phyloP scores from a whole-genome alignment of 2,888 invertebrate genomes.

The Caenorhabditis zanzibari region DNA sequence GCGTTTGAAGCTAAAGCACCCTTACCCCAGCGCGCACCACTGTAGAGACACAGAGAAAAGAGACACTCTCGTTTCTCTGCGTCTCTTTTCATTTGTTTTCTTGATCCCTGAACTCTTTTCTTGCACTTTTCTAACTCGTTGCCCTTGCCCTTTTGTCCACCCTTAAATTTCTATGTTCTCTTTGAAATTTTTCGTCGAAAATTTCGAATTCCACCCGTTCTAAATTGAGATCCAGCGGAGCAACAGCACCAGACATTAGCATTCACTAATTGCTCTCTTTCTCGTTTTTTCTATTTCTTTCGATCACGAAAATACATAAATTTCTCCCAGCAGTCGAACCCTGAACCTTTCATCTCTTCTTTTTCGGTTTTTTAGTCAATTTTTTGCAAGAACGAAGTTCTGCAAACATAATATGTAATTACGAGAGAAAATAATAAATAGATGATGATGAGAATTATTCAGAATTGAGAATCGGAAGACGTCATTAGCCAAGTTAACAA shows the following conservation, averaged over 20 bases:
- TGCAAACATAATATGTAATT: slow-evolving; percentile 16
- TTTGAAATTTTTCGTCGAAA: background rate
- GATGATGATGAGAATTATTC: slow-evolving; percentile 3
- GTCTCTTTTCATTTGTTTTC: too few relatives aligned
- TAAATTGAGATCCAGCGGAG: slow-evolving; percentile 31
- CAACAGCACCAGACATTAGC: slow-evolving; percentile 28
- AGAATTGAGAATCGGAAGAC: background rate
- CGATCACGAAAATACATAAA: slow-evolving; percentile 41
- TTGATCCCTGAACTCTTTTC: too few relatives aligned
- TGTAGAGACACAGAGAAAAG: too few relatives aligned
- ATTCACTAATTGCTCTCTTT: slow-evolving; percentile 47
- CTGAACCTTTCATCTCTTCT: slow-evolving; percentile 9
- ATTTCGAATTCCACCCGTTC: slow-evolving; percentile 36
- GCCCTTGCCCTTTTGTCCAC: background rate
- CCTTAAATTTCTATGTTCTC: slow-evolving; percentile 3
- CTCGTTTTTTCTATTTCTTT: background rate
- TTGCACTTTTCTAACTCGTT: too few relatives aligned
- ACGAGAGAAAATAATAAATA: background rate
- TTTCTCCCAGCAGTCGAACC: slow-evolving; percentile 11
- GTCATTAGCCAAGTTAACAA: too few relatives aligned
- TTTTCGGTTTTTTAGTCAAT: background rate
- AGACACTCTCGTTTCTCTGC: too few relatives aligned
- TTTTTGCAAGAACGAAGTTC: slow-evolving; percentile 13
- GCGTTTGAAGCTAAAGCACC: too few relatives aligned
- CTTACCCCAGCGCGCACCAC: too few relatives aligned